These are phyloP conservation scores for Reticulitermes lucifugus DNA, from an alignment of 2,888 invertebrate species.

Conservation along the genomic window DNA sequence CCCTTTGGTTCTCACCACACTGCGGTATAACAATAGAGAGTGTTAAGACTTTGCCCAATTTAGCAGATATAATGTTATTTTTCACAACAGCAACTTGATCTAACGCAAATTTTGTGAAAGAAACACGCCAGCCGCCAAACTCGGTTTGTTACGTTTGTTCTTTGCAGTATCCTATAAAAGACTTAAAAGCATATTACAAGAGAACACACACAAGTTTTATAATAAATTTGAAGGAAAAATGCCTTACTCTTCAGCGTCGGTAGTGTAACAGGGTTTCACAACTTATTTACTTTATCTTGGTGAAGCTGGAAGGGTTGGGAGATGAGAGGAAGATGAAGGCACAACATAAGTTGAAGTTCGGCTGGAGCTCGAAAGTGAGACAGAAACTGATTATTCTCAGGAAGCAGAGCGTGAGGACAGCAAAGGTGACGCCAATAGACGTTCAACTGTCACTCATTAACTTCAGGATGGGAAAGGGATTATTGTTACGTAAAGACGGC, in stretches of 20 bases:
- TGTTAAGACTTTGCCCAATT: background rate
- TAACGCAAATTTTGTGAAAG: constrained; percentile 17
- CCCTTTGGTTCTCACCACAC: background rate
- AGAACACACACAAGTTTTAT: constrained; percentile 6
- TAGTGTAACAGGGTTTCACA: background rate
- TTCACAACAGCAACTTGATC: background rate
- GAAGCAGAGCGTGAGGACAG: constrained; percentile 11
- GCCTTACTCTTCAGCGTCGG: background rate
- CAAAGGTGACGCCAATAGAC: constrained; percentile 29
- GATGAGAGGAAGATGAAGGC: constrained; percentile 2
- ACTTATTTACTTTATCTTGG: constrained; percentile 18
- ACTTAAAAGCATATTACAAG: constrained; percentile 6
- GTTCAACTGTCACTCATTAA: constrained; percentile 39
- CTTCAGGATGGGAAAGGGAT: constrained; percentile 24
- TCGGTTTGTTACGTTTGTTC: constrained; percentile 1
- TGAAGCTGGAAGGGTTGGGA: background rate
- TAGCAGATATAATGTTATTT: constrained; percentile 30
- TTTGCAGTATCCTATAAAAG: constrained; percentile 23
- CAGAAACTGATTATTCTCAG: background rate
- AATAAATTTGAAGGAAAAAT: constrained; percentile 8
- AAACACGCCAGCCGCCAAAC: background rate
- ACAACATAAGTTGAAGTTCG: background rate
- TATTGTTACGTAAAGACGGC: constrained; percentile 12
- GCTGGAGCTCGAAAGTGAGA: background rate
- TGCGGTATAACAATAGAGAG: too few species aligned